Percentiles rank a stretch among this genome's conserved stretches.
Evolutionary conservation across 2,797 vertebrate species (phyloP).

Genomic region (Pampus argenteus): DNA sequence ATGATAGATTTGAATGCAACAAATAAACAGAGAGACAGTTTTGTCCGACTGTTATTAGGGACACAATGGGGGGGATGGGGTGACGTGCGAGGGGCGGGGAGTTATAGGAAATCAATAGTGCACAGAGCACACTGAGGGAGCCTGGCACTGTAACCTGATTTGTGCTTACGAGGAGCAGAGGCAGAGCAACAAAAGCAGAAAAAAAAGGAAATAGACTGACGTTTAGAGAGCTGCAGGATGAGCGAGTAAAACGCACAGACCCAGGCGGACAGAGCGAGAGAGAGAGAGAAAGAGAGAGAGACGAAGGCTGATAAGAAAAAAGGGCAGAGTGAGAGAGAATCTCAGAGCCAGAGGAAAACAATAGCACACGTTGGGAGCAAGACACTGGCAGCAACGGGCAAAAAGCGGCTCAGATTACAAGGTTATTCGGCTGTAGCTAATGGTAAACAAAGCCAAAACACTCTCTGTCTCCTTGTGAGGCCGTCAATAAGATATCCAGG

Average conservation of each 20-base stretch:
- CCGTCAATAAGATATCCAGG: background rate
- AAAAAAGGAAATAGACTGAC: slow-evolving; percentile 1
- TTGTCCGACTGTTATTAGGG: slow-evolving; percentile 11
- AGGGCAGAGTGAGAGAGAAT: slow-evolving; percentile 24
- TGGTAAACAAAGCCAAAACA: slow-evolving; percentile 62
- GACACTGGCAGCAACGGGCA: slow-evolving; percentile 29
- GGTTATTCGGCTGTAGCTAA: slow-evolving; percentile 52
- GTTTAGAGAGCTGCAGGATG: slow-evolving; percentile 16
- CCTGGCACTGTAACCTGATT: slow-evolving; percentile 78
- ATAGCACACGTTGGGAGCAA: slow-evolving; percentile 43
- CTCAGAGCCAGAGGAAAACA: slow-evolving; percentile 55
- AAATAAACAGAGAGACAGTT: slow-evolving; percentile 41
- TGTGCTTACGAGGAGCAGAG: slow-evolving; percentile 65
- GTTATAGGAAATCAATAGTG: slow-evolving; percentile 81
- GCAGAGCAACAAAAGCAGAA: slow-evolving; percentile 33
- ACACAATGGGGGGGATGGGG: slow-evolving; percentile 73
- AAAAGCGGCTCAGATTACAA: slow-evolving; percentile 70
- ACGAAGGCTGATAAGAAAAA: background rate
- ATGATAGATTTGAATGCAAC: slow-evolving; percentile 8
- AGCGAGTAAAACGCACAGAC: background rate
- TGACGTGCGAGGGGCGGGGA: slow-evolving; percentile 31
- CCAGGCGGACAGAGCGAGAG: slow-evolving; percentile 20
- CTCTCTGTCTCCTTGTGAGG: slow-evolving; percentile 27
- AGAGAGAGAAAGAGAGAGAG: slow-evolving; percentile 7
- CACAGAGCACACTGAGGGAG: slow-evolving; percentile 62